phyloP scores from a whole-genome alignment of 2,888 invertebrate genomes.

The Drosophila gaucha region DNA sequence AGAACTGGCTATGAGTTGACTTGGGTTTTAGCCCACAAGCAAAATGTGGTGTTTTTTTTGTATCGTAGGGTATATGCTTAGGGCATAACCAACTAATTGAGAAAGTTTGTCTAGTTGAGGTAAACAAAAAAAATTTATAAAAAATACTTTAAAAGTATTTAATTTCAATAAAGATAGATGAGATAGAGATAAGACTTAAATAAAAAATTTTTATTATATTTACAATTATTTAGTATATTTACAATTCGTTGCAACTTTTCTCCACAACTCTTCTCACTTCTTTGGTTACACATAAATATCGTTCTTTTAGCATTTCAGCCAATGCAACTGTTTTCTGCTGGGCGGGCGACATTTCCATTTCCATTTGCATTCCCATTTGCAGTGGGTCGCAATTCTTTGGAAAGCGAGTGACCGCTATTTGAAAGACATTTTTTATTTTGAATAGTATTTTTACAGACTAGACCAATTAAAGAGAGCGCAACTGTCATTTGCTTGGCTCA shows the following conservation, averaged over 20 bases:
- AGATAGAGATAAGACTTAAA: too few species aligned
- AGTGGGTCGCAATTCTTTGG: conserved; percentile 15
- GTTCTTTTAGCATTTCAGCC: conserved; percentile 20
- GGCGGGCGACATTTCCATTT: conserved; percentile 25
- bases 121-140: background rate
- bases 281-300: conserved; percentile 15
- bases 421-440: conserved; percentile 3
- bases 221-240: background rate
- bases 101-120: background rate
- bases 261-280: conserved; percentile 1
- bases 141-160: too few species aligned
- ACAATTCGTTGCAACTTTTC: conserved; percentile 7
- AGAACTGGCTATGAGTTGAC: conserved; percentile 51
- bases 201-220: too few species aligned
- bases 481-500: conserved; percentile 10
- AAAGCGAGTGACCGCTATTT: conserved; percentile 36
- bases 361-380: conserved; percentile 18
- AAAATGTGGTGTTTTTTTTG: conserved; percentile 27
- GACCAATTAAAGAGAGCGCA: conserved; percentile 24
- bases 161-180: too few species aligned
- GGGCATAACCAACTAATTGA: conserved; percentile 5
- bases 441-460: conserved; percentile 9
- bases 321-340: conserved; percentile 25
- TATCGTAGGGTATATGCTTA: background rate
- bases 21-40: conserved; percentile 52